A percentile compares a stretch with the other conserved stretches of the same genome.
Evolutionary conservation across 1,140 invertebrate genomes (phyloP).

Genomic region (Protaetia brevitarsis): DNA sequence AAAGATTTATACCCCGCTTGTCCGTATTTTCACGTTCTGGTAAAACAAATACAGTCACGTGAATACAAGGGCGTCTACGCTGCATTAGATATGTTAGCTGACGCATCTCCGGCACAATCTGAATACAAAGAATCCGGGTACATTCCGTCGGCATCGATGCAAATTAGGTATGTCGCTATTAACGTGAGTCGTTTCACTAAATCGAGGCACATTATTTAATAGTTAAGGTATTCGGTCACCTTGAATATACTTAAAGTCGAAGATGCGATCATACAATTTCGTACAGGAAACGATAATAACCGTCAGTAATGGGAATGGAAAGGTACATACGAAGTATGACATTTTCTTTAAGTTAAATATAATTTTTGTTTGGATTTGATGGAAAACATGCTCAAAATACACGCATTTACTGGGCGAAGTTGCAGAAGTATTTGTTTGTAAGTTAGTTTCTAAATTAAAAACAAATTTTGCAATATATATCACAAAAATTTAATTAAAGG

Average conservation of each 20-base stretch:
- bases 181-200: slow-evolving; percentile 13
- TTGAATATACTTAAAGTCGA: background rate
- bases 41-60: background rate
- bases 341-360: too few relatives aligned
- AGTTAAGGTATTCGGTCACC: slow-evolving; percentile 2
- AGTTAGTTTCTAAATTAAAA: too few relatives aligned
- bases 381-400: too few relatives aligned
- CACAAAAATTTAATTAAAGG: too few relatives aligned
- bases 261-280: background rate
- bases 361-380: too few relatives aligned
- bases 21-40: background rate
- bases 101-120: background rate
- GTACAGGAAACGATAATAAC: background rate
- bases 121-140: background rate
- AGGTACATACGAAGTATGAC: too few relatives aligned
- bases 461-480: too few relatives aligned
- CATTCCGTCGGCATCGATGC: slow-evolving; percentile 2
- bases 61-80: background rate
- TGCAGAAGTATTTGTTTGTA: too few relatives aligned
- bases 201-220: background rate
- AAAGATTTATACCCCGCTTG: background rate
- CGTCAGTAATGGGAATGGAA: background rate
- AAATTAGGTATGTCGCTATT: background rate
- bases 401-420: too few relatives aligned
- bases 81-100: background rate